Base-by-base conservation (phyloP, 1,140 invertebrate genomes). In the Drosophila dunni region DNA sequence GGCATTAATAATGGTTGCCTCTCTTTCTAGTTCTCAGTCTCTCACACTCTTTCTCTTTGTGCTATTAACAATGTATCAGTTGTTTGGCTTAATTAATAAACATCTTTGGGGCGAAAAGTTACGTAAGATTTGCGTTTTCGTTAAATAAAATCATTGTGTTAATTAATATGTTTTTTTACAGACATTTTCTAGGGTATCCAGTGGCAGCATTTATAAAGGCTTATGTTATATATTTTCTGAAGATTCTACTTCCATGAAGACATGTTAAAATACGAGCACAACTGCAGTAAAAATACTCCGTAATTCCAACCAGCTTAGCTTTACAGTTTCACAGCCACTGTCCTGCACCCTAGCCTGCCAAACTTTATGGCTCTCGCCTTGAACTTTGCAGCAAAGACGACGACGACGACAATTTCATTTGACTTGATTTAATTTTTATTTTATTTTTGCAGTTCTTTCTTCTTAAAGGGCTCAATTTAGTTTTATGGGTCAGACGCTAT, bases 51-150 rank as follows among this genome's bases (percentile, higher is more conserved):
- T 38, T 67, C 53, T 71, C 53, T 63, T 64, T 38, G n/a, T 10
- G 8, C 36, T 42, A 11, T 29, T 24, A 69, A 63, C 61, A 29
- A 57, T 56, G 60, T 50, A 48, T 40, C 33, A 11, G 45, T 66
- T 68, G 38, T 54, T 61, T 7, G 70, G 4, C 58, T 73, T 68
- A 68, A 73, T 73, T 73, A 73, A 62, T 68, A 63, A 74, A 68
- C 51, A 63, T 63, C 56, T 38, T 34, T 42, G 4, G 56, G 54
- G 17, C 36, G 36, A 3, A 63, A 48, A 63, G 36, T 63, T 63
- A 29, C 61, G 60, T 62, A 62, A 62, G 58, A 44, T 11, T 34
- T 11, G n/a, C 9, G 33, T 48, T 48, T 50, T 61, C 11, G 24
- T 5, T 11, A 7, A 29, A 29, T 6, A 29, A 29, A 29, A 20